Evolutionary conservation across 2,888 invertebrate genomes (phyloP).

Genomic region (Acleris cristana): DNA sequence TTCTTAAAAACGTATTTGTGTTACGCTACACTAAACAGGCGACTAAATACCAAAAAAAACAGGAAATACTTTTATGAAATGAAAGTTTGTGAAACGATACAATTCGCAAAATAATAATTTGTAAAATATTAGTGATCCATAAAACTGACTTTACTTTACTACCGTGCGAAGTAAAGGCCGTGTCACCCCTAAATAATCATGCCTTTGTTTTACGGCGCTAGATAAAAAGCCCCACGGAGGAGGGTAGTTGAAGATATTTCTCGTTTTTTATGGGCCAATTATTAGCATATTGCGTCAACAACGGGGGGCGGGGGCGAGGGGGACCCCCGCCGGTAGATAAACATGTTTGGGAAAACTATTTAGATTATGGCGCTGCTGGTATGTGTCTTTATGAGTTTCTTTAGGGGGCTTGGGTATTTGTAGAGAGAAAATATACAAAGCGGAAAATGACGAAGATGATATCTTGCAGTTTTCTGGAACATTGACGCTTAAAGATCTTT

Average conservation of each 20-base stretch:
- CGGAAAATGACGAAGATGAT: too few species aligned
- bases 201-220: not conserved
- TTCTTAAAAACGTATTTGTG: too few species aligned
- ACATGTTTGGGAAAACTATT: constrained; percentile 51
- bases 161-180: not conserved
- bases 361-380: constrained; percentile 28
- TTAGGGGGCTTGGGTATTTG: constrained; percentile 12
- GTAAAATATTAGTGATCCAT: not conserved
- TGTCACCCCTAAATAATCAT: not conserved
- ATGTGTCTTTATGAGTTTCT: constrained; percentile 31
- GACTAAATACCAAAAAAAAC: too few species aligned
- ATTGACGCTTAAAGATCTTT: too few species aligned
- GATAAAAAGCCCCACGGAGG: not conserved
- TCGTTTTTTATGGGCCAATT: constrained; percentile 47
- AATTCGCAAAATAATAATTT: too few species aligned
- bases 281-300: constrained; percentile 64
- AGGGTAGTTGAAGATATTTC: constrained; percentile 30
- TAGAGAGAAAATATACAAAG: too few species aligned
- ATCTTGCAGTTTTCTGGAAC: too few species aligned
- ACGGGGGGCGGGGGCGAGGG: constrained; percentile 44
- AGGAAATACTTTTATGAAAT: too few species aligned
- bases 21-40: too few species aligned
- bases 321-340: constrained; percentile 63
- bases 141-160: not conserved
- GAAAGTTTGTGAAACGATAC: too few species aligned